phyloP scores from a whole-genome alignment of 2,888 invertebrate genomes.

The Macroteleia sp. region DNA sequence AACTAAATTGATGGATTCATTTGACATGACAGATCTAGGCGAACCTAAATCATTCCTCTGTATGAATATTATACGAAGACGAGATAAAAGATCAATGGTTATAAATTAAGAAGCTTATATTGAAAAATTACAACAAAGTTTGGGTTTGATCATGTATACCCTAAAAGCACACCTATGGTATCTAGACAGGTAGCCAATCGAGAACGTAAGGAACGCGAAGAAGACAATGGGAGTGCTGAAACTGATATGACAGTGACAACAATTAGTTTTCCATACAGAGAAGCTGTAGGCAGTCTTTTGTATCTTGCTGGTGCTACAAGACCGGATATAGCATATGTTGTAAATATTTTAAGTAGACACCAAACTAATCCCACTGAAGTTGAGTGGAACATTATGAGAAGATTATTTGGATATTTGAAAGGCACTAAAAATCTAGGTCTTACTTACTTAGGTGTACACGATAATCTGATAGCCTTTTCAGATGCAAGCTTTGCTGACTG shows the following conservation, averaged over 20 bases:
- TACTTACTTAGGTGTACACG: conserved; percentile 9
- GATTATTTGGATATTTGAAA: conserved; percentile 16
- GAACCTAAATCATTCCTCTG: background rate
- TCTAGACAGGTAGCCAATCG: too few species aligned
- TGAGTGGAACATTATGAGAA: conserved; percentile 35
- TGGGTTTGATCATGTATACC: background rate
- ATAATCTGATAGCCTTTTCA: conserved; percentile 55
- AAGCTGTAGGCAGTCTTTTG: conserved; percentile 61
- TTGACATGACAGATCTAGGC: background rate
- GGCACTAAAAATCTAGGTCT: conserved; percentile 15
- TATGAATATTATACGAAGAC: too few species aligned
- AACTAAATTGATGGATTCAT: background rate
- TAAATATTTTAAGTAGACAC: conserved; percentile 4
- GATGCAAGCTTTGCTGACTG: conserved; percentile 67
- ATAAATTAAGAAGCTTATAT: too few species aligned
- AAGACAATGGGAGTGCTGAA: too few species aligned
- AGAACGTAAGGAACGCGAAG: too few species aligned
- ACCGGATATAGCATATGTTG: conserved; percentile 10
- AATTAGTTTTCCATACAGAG: conserved; percentile 57
- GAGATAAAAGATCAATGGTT: too few species aligned
- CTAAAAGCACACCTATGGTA: too few species aligned
- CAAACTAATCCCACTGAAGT: conserved; percentile 45
- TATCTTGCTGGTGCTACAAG: conserved; percentile 57
- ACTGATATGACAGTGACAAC: too few species aligned
- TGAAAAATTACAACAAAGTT: too few species aligned